Evolutionary conservation across 2,797 vertebrate species (phyloP).

Genomic region (Tapirus indicus): DNA sequence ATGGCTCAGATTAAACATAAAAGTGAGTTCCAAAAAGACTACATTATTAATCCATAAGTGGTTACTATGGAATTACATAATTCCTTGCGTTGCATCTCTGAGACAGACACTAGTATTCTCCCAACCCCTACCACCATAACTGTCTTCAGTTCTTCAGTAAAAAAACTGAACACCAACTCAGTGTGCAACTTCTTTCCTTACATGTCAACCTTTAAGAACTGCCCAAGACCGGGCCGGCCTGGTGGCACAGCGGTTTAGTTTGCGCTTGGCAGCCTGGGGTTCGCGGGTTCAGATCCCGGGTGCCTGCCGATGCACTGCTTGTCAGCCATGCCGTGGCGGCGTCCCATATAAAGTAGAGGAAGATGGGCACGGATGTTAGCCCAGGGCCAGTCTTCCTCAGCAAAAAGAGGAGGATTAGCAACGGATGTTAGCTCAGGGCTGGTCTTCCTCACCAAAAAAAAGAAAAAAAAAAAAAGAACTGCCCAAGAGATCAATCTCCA

Average conservation of each 20-base stretch:
- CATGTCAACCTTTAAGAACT: slow-evolving; percentile 23
- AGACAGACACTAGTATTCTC: not conserved
- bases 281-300: no score
- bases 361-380: no score
- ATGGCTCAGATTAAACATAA: slow-evolving; percentile 22
- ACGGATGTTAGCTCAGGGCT: no score
- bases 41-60: not conserved
- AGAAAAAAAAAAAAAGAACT: not conserved
- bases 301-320: no score
- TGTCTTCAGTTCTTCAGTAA: not conserved
- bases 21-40: slow-evolving; percentile 17
- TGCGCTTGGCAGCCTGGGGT: no score
- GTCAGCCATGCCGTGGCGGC: no score
- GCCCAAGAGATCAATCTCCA: slow-evolving; percentile 3
- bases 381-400: no score
- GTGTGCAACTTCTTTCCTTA: not conserved
- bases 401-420: no score
- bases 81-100: not conserved
- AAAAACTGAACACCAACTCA: not conserved
- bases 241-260: no score
- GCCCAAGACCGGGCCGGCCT: not conserved
- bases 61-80: not conserved
- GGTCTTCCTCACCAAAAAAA: no score
- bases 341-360: no score
- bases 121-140: not conserved